Percentiles rank a stretch among this genome's conserved stretches.
Evolutionary conservation across 1,140 invertebrate species (phyloP).

Genomic region (Drosophila kurseongensis): DNA sequence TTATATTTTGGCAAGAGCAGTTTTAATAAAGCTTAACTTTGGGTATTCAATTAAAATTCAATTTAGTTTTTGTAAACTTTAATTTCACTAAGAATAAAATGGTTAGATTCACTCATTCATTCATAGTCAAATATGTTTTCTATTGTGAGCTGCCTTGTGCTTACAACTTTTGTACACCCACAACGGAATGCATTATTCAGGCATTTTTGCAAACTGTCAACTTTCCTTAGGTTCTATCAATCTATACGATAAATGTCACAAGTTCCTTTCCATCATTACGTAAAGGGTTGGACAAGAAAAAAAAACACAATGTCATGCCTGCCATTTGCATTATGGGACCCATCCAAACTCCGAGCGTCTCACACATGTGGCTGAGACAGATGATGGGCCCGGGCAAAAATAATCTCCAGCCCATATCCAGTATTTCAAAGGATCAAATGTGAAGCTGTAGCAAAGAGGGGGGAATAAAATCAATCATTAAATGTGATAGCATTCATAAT

Average conservation of each 20-base stretch:
- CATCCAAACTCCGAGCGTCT: conserved; percentile 15
- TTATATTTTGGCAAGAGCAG: not conserved
- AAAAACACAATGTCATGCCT: conserved; percentile 72
- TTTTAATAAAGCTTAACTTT: too few relatives aligned
- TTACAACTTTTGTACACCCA: not conserved
- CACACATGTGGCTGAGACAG: conserved; percentile 35
- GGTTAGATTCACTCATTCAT: not conserved
- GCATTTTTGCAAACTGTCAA: conserved; percentile 29
- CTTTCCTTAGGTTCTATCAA: conserved; percentile 20
- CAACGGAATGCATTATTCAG: conserved; percentile 17
- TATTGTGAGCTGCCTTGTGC: not conserved
- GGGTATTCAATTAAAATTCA: not conserved
- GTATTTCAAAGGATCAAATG: conserved; percentile 40
- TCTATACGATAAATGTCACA: conserved; percentile 62
- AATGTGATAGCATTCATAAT: conserved; percentile 80
- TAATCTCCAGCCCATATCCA: conserved; percentile 10
- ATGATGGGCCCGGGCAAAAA: conserved; percentile 52
- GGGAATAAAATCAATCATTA: conserved; percentile 71
- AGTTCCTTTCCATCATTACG: conserved; percentile 68
- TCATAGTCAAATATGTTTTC: not conserved
- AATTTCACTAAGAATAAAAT: not conserved
- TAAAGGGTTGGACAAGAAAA: conserved; percentile 76
- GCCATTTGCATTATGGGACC: conserved; percentile 65
- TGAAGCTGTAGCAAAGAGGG: not conserved
- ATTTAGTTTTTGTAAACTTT: not conserved